Percentiles rank a stretch among this genome's conserved stretches.
These are phyloP conservation scores for Gymnogyps californianus DNA, from an alignment of 2,113 vertebrate genomes.

Conservation along the genomic window DNA sequence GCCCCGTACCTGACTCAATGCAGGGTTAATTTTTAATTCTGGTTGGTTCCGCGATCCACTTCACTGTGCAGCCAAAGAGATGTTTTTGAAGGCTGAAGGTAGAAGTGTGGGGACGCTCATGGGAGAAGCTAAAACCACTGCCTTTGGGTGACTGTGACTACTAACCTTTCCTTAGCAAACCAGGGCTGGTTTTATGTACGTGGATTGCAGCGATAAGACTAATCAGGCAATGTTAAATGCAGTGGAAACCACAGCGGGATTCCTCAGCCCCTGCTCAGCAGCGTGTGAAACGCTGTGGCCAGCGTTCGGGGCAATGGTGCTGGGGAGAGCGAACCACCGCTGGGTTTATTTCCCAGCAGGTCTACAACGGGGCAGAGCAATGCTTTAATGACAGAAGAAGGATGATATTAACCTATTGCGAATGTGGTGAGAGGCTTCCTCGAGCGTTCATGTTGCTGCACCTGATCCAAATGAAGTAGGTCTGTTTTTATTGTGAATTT, in stretches of 20 bases:
- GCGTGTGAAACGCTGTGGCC: neutral
- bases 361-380: rapidly evolving
- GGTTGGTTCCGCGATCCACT: neutral
- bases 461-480: rapidly evolving
- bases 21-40: neutral
- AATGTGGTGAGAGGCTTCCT: neutral
- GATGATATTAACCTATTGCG: neutral
- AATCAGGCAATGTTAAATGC: neutral
- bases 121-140: neutral
- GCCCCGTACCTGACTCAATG: too few relatives aligned
- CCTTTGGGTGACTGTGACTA: neutral
- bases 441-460: rapidly evolving
- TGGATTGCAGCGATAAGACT: neutral
- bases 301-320: neutral
- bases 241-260: neutral
- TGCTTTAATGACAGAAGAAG: neutral
- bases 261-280: neutral
- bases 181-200: neutral
- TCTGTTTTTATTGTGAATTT: neutral
- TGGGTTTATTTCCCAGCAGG: neutral
- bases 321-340: rapidly evolving
- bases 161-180: neutral
- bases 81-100: neutral
- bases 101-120: neutral
- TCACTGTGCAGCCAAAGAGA: neutral